phyloP scores from a whole-genome alignment of 1,140 invertebrate genomes.

The Bombus sibiricus region DNA sequence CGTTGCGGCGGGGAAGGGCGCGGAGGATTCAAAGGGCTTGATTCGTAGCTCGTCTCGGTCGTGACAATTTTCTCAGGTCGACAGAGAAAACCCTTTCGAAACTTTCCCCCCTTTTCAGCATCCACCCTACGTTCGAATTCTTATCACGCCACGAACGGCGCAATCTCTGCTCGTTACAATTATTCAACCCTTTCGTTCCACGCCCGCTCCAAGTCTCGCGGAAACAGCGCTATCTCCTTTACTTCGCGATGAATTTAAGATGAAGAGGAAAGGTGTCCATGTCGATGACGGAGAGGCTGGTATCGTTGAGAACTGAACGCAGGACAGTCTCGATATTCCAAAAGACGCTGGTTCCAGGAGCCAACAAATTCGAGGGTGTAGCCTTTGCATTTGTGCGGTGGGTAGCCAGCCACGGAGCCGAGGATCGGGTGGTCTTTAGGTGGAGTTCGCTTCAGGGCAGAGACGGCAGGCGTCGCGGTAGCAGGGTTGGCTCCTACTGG shows the following conservation, averaged over 20 bases:
- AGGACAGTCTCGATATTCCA: too few relatives aligned
- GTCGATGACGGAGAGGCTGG: too few relatives aligned
- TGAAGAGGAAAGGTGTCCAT: too few relatives aligned
- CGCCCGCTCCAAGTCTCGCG: conserved; percentile 32
- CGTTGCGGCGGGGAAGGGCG: not conserved
- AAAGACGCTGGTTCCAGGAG: too few relatives aligned
- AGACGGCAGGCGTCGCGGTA: conserved; percentile 73
- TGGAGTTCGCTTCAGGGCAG: conserved; percentile 73
- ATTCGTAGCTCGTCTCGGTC: conserved; percentile 45
- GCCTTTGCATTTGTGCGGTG: conserved; percentile 54
- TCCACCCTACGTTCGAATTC: conserved; percentile 65
- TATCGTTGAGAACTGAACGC: too few relatives aligned
- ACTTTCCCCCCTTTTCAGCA: not conserved
- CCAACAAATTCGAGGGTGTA: conserved; percentile 36
- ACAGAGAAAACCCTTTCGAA: conserved; percentile 37
- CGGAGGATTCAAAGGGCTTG: not conserved
- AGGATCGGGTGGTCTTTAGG: conserved; percentile 72
- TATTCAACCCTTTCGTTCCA: conserved; percentile 72
- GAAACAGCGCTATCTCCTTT: not conserved
- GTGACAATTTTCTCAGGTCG: conserved; percentile 41
- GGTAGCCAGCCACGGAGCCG: conserved; percentile 47
- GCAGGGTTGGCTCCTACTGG: conserved; percentile 73
- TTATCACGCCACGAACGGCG: conserved; percentile 55
- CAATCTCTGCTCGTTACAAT: conserved; percentile 76
- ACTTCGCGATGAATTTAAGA: too few relatives aligned